phyloP scores from a whole-genome alignment of 1,140 invertebrate species.

The Elysia chlorotica region DNA sequence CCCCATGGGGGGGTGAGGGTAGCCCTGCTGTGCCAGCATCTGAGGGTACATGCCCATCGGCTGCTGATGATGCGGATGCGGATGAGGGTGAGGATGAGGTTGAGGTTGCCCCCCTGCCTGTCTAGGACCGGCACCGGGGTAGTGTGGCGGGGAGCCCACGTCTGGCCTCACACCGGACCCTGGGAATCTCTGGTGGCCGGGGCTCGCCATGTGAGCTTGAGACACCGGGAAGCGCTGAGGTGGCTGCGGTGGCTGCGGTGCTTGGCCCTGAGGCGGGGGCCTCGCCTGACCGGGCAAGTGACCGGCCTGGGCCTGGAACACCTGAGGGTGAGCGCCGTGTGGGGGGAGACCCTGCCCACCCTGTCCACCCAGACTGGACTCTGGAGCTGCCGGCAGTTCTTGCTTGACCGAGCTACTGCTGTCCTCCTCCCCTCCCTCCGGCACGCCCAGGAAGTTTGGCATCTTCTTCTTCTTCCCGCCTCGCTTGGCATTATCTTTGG shows the following conservation, averaged over 20 bases:
- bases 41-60: no score
- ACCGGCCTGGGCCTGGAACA: not conserved
- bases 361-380: no score
- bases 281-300: not conserved
- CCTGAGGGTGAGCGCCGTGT: no score
- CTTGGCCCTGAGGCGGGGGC: not conserved
- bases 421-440: conserved; percentile 16
- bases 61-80: no score
- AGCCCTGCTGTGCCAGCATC: no score
- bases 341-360: no score
- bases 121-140: not conserved
- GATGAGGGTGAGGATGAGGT: not conserved
- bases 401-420: not conserved
- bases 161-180: no score
- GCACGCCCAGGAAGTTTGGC: conserved; percentile 19
- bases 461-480: conserved; percentile 14
- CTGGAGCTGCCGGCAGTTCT: not conserved
- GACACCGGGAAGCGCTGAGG: no score
- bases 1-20: no score
- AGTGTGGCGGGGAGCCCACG: not conserved
- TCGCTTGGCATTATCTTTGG: not conserved
- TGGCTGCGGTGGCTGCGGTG: not conserved
- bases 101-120: not conserved
- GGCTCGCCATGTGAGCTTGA: not conserved
- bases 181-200: not conserved